Conservation (phyloP, 1,140 invertebrate species). For the Berghia stephanieae region DNA sequence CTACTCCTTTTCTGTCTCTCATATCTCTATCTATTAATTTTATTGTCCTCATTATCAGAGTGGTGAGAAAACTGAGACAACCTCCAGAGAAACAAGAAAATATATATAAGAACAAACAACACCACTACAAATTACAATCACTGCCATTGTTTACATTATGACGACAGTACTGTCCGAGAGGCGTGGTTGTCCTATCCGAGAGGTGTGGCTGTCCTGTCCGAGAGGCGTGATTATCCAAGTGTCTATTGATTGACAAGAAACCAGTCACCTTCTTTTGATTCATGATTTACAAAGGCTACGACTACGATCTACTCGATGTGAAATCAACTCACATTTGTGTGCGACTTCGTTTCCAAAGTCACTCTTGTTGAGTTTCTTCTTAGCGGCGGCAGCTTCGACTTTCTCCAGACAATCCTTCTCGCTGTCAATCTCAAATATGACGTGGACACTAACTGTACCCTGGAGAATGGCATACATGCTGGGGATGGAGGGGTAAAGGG, state of each 20-base stretch:
- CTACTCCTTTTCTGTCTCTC: no score
- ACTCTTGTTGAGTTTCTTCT: conserved; percentile 32
- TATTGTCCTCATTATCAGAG: no score
- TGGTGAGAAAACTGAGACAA: no score
- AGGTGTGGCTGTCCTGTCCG: no score
- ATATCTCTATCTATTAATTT: no score
- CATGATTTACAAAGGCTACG: neutral
- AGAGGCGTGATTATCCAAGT: neutral
- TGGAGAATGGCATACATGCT: conserved; percentile 37
- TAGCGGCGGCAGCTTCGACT: conserved; percentile 22
- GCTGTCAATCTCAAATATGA: conserved; percentile 36
- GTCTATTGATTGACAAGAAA: neutral
- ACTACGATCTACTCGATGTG: neutral
- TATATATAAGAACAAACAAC: no score
- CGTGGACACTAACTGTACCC: conserved; percentile 35
- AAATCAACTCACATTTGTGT: conserved; percentile 25
- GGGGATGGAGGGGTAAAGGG: neutral
- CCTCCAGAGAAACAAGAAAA: no score
- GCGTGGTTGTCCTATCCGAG: neutral
- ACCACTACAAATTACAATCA: no score
- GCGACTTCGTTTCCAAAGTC: conserved; percentile 34
- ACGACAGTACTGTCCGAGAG: no score
- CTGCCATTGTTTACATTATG: no score
- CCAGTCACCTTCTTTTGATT: no score
- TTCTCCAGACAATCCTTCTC: conserved; percentile 30